Evolutionary conservation across 2,113 vertebrate genomes (phyloP).

Genomic region (Calidris pugnax): DNA sequence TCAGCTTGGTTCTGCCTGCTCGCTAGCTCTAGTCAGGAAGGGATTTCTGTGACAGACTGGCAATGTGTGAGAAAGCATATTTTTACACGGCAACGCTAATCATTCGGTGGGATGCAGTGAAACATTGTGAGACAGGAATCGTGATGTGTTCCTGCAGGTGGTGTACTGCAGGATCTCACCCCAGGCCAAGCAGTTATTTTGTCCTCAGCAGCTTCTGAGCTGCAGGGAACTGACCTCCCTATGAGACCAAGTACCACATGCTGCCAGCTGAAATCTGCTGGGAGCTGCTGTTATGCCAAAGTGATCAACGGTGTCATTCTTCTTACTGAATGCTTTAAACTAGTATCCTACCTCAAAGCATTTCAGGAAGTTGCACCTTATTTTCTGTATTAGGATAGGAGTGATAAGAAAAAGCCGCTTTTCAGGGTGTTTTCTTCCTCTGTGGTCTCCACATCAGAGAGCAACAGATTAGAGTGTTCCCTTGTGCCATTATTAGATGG

Average conservation of each 20-base stretch:
- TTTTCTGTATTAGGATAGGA: not conserved
- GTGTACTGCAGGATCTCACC: not conserved
- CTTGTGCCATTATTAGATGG: not conserved
- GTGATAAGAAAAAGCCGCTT: not conserved
- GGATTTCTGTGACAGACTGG: conserved; percentile 25
- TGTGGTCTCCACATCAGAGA: not conserved
- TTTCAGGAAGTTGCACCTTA: not conserved
- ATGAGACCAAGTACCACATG: rapidly evolving
- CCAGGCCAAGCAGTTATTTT: not conserved
- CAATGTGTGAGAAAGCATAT: not conserved
- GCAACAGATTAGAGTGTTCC: not conserved
- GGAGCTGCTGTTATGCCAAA: not conserved
- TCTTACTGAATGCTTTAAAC: not conserved
- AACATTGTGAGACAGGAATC: not conserved
- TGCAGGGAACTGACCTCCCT: not conserved
- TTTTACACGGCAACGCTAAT: not conserved
- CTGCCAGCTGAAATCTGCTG: not conserved
- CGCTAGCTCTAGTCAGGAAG: not conserved
- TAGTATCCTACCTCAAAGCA: not conserved
- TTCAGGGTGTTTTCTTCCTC: rapidly evolving
- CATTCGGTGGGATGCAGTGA: not conserved
- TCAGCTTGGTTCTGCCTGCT: not conserved
- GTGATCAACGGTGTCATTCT: not conserved
- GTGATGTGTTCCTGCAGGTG: not conserved
- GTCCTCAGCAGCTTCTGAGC: not conserved